phyloP scores from a whole-genome alignment of 2,113 vertebrate species.

The Scortum barcoo region DNA sequence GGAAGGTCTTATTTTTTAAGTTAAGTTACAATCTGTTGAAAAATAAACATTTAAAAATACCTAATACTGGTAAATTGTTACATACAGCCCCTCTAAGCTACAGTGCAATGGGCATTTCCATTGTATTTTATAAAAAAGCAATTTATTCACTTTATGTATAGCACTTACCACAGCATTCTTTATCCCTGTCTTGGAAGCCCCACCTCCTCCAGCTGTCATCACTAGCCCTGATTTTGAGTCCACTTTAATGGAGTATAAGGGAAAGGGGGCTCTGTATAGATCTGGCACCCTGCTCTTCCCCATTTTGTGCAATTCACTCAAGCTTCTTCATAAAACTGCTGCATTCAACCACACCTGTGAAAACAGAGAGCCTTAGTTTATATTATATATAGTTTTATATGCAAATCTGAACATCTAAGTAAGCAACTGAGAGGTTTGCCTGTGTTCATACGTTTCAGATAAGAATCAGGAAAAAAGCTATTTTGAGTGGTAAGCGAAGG shows the following conservation, averaged over 20 bases:
- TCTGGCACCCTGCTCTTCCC: conserved; percentile 87
- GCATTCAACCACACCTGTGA: conserved; percentile 41
- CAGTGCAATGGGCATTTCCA: not conserved
- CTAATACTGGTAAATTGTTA: too few species aligned
- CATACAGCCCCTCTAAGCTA: too few species aligned
- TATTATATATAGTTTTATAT: too few species aligned
- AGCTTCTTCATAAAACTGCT: conserved; percentile 35
- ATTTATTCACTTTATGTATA: not conserved
- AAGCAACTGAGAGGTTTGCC: too few species aligned
- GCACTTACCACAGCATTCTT: conserved; percentile 91
- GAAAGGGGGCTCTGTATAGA: conserved; percentile 94
- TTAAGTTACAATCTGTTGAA: too few species aligned
- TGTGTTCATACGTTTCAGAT: too few species aligned
- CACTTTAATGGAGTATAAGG: conserved; percentile 90
- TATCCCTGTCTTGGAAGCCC: conserved; percentile 93
- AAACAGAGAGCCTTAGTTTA: not conserved
- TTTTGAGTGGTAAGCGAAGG: too few species aligned
- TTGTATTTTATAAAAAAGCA: not conserved
- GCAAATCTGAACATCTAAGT: too few species aligned
- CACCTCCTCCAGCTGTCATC: conserved; percentile 92
- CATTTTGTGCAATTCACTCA: conserved; percentile 77
- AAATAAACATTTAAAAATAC: too few species aligned
- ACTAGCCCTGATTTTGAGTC: conserved; percentile 87
- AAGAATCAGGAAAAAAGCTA: too few species aligned
- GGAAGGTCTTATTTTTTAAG: too few species aligned